Conservation (phyloP, 2,888 invertebrate species). For the Idaea biselata region DNA sequence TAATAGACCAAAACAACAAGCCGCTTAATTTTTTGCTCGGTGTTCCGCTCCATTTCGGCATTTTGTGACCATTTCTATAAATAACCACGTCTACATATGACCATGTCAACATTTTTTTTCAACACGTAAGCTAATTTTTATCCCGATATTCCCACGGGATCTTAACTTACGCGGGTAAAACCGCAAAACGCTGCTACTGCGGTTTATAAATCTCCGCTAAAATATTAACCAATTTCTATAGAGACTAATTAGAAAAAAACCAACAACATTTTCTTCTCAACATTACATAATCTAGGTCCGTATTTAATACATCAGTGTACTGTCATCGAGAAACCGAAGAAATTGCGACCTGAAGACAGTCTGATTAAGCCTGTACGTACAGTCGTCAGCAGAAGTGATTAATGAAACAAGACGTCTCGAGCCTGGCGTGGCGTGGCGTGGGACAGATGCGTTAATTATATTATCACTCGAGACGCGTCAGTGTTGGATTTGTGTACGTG, state of each 20-base stretch:
- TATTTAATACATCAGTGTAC: not conserved
- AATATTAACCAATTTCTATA: not conserved
- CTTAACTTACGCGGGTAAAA: too few species aligned
- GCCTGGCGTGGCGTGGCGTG: slow-evolving; percentile 22
- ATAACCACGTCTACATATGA: too few species aligned
- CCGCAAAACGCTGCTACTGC: too few species aligned
- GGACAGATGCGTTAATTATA: slow-evolving; percentile 61
- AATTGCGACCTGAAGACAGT: not conserved
- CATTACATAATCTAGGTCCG: not conserved
- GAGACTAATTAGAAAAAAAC: not conserved
- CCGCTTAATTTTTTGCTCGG: too few species aligned
- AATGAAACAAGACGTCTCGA: slow-evolving; percentile 52
- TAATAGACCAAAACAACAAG: too few species aligned
- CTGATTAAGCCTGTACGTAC: slow-evolving; percentile 20
- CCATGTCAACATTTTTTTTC: too few species aligned
- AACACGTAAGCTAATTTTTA: too few species aligned
- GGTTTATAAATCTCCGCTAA: too few species aligned
- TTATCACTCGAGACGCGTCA: slow-evolving; percentile 43
- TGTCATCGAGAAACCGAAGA: not conserved
- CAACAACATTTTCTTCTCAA: not conserved
- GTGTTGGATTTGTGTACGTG: slow-evolving; percentile 26
- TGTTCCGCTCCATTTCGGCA: too few species aligned
- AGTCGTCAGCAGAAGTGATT: slow-evolving; percentile 48
- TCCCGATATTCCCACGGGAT: too few species aligned
- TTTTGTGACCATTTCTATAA: too few species aligned